Evolutionary conservation across 1,140 invertebrate species (phyloP).

Genomic region (Meloidogyne floridensis): DNA sequence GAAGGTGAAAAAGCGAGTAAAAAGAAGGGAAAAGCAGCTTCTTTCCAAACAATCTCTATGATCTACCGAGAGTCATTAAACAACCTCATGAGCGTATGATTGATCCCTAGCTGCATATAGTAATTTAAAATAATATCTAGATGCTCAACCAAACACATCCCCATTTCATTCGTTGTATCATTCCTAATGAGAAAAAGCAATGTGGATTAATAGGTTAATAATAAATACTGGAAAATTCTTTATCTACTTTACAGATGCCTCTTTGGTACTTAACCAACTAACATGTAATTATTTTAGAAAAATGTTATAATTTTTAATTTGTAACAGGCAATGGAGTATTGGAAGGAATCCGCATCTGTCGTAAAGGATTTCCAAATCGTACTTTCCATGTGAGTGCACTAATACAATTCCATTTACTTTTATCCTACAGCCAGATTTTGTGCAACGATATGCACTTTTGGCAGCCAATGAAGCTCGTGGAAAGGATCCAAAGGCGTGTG

Average conservation of each 20-base stretch:
- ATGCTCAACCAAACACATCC: conserved; percentile 77
- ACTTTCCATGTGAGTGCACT: conserved; percentile 86
- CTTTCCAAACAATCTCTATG: conserved; percentile 28
- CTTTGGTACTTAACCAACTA: conserved; percentile 72
- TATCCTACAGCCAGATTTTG: conserved; percentile 28
- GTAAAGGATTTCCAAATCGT: conserved; percentile 99
- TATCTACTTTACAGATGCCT: conserved; percentile 36
- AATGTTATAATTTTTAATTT: neutral
- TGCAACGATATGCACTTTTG: conserved; percentile 75
- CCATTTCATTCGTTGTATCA: conserved; percentile 99
- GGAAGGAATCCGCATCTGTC: conserved; percentile 99
- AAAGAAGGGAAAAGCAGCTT: conserved; percentile 52
- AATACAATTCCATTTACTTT: conserved; percentile 69
- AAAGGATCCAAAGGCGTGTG: conserved; percentile 51
- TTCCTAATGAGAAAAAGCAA: conserved; percentile 97
- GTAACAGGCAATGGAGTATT: conserved; percentile 75
- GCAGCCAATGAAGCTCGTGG: conserved; percentile 61
- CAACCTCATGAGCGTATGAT: conserved; percentile 56
- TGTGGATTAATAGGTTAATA: conserved; percentile 68
- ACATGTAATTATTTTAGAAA: conserved; percentile 82
- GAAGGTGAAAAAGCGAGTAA: conserved; percentile 46
- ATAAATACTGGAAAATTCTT: neutral
- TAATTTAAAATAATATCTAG: conserved; percentile 70
- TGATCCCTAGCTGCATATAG: conserved; percentile 18
- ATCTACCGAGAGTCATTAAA: conserved; percentile 64